phyloP scores from a whole-genome alignment of 2,797 vertebrate species.

The Etheostoma nigrum region DNA sequence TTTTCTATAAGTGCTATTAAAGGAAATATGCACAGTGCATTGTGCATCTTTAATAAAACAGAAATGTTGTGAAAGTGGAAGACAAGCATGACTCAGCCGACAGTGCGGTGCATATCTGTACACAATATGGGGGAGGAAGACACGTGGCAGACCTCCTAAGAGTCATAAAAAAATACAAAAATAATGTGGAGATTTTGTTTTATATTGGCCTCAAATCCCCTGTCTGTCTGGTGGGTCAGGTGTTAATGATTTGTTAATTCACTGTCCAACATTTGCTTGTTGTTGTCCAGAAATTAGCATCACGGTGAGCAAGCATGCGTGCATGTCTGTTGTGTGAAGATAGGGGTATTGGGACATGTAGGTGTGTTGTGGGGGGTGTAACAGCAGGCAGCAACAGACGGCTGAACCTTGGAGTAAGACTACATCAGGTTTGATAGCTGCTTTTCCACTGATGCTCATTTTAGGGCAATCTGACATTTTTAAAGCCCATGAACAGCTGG shows the following conservation, averaged over 20 bases:
- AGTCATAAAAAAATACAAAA: conserved; percentile 28
- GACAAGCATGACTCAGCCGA: conserved; percentile 65
- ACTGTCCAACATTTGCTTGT: conserved; percentile 56
- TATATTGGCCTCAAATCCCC: conserved; percentile 22
- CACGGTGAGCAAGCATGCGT: conserved; percentile 37
- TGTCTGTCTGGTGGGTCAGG: conserved; percentile 40
- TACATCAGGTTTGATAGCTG: conserved; percentile 60
- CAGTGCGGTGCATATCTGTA: conserved; percentile 20
- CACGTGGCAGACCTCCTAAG: conserved; percentile 23
- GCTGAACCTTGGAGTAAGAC: conserved; percentile 64
- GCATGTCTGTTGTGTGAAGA: conserved; percentile 54
- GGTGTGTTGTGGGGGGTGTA: conserved; percentile 39
- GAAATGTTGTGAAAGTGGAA: conserved; percentile 57
- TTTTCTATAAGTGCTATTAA: conserved; percentile 55
- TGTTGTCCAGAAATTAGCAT: conserved; percentile 52
- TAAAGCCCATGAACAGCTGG: conserved; percentile 58
- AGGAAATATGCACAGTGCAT: conserved; percentile 58
- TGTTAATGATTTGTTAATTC: conserved; percentile 76
- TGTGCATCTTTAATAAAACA: conserved; percentile 55
- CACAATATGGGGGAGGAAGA: conserved; percentile 47
- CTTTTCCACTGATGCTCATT: conserved; percentile 49
- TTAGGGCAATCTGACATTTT: conserved; percentile 62
- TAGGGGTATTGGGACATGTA: conserved; percentile 38
- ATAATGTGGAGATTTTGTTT: not conserved
- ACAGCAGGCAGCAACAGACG: conserved; percentile 70